Base-by-base conservation (phyloP, 2,797 vertebrate species). In the Falco cherrug region DNA sequence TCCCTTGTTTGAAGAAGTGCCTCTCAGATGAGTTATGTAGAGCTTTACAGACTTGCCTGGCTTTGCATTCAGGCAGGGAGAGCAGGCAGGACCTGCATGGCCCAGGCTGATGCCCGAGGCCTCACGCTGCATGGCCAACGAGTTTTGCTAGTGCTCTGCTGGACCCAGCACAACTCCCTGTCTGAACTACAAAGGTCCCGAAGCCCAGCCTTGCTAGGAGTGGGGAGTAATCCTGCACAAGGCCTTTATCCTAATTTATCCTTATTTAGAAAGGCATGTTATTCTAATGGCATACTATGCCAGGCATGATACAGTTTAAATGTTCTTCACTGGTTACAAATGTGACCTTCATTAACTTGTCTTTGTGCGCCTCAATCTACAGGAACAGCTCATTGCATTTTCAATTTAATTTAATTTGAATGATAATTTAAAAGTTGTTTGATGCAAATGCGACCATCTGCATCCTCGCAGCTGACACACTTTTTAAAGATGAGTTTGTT, bases 391-490 rank as follows among this genome's bases (percentile, higher is more conserved):
- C 95, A 71, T 93, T 95, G 95, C 87, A 84, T 96, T 96, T 96
- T 96, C 97, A 93, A 95, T 98, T 96, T 97, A 97, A 98, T 98
- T 97, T 95, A 95, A 71, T 96, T 97, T 97, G 98, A 98, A 98
- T 98, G 98, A 98, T 97, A 98, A 98, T 90, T 97, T 97, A 97
- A 97, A 95, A 94, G 96, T 95, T 96, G 94, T 89, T 92, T 94
- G 97, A 95, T 97, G 98, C 96, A 97, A 95, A 96, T 77, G 67
- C 48, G 50, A 95, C 97, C 98, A 97, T 98, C 97, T 98, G 98
- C 89, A 94, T 85, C 61, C 96, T 88, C 22, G 33, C 96, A 96
- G 87, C 76, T 96, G 96, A 97, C 91, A 96, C 65, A 85, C 69
- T 87, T 96, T 79, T 96, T 71, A 84, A 96, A 96, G 94, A 95